Conservation (phyloP, 2,113 vertebrate genomes). For the Aspidoscelis tigris region DNA sequence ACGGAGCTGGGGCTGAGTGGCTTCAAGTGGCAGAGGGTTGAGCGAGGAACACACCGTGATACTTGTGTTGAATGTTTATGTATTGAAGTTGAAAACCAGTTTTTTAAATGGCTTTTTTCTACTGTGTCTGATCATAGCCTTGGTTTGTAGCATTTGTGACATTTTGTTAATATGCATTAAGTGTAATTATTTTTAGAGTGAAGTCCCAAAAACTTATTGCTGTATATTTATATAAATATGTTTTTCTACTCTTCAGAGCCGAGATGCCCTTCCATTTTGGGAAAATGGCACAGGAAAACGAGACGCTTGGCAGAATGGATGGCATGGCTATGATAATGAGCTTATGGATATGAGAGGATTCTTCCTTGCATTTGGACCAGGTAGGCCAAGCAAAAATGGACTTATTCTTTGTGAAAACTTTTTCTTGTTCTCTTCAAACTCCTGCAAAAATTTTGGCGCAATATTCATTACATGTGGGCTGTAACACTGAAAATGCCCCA, state of each 20-base stretch:
- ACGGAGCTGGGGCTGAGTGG: no score
- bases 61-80: no score
- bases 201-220: no score
- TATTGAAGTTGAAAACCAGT: no score
- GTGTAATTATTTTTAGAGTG: no score
- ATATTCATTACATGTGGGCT: not conserved
- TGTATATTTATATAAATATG: not conserved
- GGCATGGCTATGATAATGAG: constrained; percentile 97
- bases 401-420: not conserved
- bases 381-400: constrained; percentile 68
- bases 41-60: no score
- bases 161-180: no score
- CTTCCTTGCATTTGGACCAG: constrained; percentile 91
- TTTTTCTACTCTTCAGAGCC: constrained; percentile 77
- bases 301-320: constrained; percentile 89
- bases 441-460: not conserved
- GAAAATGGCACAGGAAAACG: constrained; percentile 80
- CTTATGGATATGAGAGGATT: constrained; percentile 92
- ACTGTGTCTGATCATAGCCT: no score
- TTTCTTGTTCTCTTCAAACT: not conserved
- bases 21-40: no score
- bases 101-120: no score
- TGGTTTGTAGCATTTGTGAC: no score
- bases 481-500: no score
- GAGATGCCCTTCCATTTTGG: constrained; percentile 88